phyloP scores from a whole-genome alignment of 2,797 vertebrate species.

The Neostethus bicornis region DNA sequence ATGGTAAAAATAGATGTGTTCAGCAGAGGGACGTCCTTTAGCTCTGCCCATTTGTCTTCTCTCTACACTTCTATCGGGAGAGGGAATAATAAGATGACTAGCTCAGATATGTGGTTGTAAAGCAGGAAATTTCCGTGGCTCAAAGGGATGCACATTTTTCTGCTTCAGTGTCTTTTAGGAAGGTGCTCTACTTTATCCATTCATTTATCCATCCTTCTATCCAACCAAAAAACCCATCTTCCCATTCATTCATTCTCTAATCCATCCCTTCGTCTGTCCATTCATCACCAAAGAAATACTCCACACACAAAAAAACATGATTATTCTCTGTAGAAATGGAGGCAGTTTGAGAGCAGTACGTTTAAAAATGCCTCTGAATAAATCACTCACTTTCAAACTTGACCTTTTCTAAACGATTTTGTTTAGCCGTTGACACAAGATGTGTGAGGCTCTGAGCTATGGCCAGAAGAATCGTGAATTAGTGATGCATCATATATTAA shows the following conservation, averaged over 20 bases:
- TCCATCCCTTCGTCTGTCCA: too few species aligned
- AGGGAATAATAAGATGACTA: conserved; percentile 68
- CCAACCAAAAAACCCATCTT: conserved; percentile 29
- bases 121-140: conserved; percentile 69
- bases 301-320: too few species aligned
- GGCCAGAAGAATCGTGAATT: conserved; percentile 44
- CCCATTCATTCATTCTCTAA: too few species aligned
- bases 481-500: conserved; percentile 54
- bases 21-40: conserved; percentile 56
- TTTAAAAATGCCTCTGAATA: background rate
- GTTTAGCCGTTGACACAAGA: conserved; percentile 33
- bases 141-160: conserved; percentile 57
- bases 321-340: conserved; percentile 10
- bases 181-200: conserved; percentile 33
- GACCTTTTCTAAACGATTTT: conserved; percentile 21
- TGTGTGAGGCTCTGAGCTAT: conserved; percentile 29
- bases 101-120: conserved; percentile 53
- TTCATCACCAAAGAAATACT: too few species aligned
- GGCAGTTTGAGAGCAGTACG: background rate
- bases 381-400: conserved; percentile 2
- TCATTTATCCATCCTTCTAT: conserved; percentile 35
- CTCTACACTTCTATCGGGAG: conserved; percentile 68
- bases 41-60: conserved; percentile 78
- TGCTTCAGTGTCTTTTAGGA: conserved; percentile 49
- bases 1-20: conserved; percentile 68